Evolutionary conservation across 1,140 invertebrate genomes (phyloP).

Genomic region (Lepidotrigona ventralis): DNA sequence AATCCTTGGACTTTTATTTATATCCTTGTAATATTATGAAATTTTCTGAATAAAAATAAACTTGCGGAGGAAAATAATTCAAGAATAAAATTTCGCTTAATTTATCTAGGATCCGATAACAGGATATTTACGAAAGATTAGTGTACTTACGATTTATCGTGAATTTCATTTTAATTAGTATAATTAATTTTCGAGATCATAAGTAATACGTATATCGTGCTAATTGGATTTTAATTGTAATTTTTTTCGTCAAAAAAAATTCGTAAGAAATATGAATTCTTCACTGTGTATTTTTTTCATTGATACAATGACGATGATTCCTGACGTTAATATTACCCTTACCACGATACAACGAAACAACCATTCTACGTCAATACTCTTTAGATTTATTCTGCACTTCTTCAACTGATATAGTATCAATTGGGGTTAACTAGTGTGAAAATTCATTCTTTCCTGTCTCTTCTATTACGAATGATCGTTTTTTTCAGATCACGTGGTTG

Average conservation of each 20-base stretch:
- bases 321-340: too few species aligned
- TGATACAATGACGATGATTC: too few species aligned
- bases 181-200: neutral
- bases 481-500: slow-evolving; percentile 46
- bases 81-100: neutral
- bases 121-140: neutral
- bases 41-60: neutral
- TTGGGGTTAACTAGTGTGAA: too few species aligned
- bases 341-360: too few species aligned
- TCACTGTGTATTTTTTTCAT: neutral
- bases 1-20: neutral
- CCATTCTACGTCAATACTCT: too few species aligned
- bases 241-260: neutral
- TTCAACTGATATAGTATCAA: too few species aligned
- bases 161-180: neutral
- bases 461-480: neutral
- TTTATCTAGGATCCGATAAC: neutral
- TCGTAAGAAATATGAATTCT: neutral
- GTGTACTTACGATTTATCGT: neutral
- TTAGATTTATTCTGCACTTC: too few species aligned
- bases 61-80: too few species aligned
- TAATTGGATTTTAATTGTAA: neutral
- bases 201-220: neutral
- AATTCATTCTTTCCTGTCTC: too few species aligned
- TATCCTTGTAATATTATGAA: neutral